These are phyloP conservation scores for Abrostola triplasia DNA, from an alignment of 2,888 invertebrate genomes.

Conservation along the genomic window DNA sequence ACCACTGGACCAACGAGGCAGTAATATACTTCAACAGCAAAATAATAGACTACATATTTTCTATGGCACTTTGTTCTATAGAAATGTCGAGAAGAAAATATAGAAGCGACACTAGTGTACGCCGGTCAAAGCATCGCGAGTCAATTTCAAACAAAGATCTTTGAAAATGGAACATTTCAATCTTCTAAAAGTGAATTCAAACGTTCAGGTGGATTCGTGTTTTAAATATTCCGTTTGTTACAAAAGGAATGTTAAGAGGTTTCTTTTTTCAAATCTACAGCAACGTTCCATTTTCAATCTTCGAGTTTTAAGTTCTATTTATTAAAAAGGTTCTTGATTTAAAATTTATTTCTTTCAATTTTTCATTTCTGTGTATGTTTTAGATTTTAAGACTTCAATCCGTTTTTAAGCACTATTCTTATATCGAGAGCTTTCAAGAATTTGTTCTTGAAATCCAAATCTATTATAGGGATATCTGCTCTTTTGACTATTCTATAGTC, in stretches of 20 bases:
- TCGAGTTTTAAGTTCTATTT: slow-evolving; percentile 18
- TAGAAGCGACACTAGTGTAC: neutral
- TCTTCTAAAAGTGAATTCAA: slow-evolving; percentile 16
- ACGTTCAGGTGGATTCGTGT: slow-evolving; percentile 18
- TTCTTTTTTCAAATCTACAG: slow-evolving; percentile 22
- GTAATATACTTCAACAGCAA: no score
- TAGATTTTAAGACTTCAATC: neutral
- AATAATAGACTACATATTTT: no score
- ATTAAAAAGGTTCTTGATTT: slow-evolving; percentile 6
- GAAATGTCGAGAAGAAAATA: neutral
- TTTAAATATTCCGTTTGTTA: slow-evolving; percentile 34
- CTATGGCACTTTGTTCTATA: neutral
- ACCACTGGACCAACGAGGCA: no score
- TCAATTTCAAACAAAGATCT: slow-evolving; percentile 19
- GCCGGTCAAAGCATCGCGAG: neutral
- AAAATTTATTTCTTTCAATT: neutral
- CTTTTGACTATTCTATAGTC: no score
- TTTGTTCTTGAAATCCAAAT: no score
- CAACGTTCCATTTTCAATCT: slow-evolving; percentile 31
- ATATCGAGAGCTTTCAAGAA: neutral
- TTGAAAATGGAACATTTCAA: slow-evolving; percentile 26
- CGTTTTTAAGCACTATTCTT: neutral
- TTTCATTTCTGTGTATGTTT: neutral
- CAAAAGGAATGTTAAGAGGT: slow-evolving; percentile 25
- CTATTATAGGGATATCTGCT: neutral